Evolutionary conservation across 2,113 vertebrate genomes (phyloP), one percentile per base, ranked within the genome.

Genomic region (Engraulis encrasicolus): DNA sequence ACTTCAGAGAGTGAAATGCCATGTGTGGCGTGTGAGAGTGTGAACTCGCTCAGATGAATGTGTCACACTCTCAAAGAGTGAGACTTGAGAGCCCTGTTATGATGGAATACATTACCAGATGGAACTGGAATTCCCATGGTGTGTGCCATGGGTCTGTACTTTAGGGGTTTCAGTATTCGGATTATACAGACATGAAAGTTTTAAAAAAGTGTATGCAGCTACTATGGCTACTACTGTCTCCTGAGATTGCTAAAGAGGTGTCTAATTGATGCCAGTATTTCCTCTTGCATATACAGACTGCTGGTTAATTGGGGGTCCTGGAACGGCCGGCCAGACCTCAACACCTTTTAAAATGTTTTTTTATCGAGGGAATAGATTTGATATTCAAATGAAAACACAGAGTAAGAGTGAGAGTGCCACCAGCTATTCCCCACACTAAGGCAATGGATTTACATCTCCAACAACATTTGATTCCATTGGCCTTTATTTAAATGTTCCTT

Each of bases 161-260:
- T 14, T 31, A 14, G 58, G 11, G 58, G n/a, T 9, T 9, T 31
- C 58, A 27, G 23, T 12, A 66, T 66, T 23, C 58, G 31, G 23
- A 66, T 66, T 66, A 66, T 66, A 23, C 23, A 66, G 23, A 27
- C 58, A 66, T 61, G 58, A 61, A 61, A 61, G 58, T 61, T 61
- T n/a, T 61, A 1, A 66, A 66, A 66, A 66, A 66, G 58, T 66
- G 58, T 66, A 66, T 66, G 58, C 58, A 66, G 4, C 40, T 9
- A 45, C n/a, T n/a, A n/a, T n/a, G 40, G 5, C 12, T n/a, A n/a
- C n/a, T n/a, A n/a, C n/a, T n/a, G 14, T 66, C 58, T 66, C 23
- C 7, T 27, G 58, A 27, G n/a, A 66, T 11, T 9, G 27, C 58
- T 66, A 66, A 66, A 66, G n/a, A 66, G 27, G 58, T 31, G 58